Evolutionary conservation across 1,140 invertebrate species (phyloP), one percentile per base, ranked within the genome.

Genomic region (Charaxes varanes): DNA sequence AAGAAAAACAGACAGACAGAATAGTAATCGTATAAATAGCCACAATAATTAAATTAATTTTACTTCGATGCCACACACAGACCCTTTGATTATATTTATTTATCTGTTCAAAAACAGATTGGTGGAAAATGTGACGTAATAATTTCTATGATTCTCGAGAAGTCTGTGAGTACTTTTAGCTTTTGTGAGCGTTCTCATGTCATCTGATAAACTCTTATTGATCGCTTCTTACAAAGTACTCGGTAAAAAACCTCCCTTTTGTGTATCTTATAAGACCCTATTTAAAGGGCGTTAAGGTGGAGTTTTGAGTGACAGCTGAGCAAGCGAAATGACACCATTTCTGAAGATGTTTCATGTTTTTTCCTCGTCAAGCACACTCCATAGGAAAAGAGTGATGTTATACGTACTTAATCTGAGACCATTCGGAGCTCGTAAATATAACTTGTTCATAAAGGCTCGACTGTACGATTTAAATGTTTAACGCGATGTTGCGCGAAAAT

Each of bases 361-460:
- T 66, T 61, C 46, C 23, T 50, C 48, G 41, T 53, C 38, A 54
- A 58, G 52, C 43, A 46, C 31, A 34, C 23, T 44, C 40, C 50
- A 48, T 52, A 41, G 51, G 52, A 51, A 52, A 51, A 53, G 47
- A 46, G 33, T 49, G 48, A 54, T 61, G 55, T 59, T 63, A 53
- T 61, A 60, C 52, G 55, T 60, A 60, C 55, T 67, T 69, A 72
- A 67, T 69, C 58, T 61, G 38, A 51, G 40, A 42, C 36, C 34
- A 43, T 49, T 51, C 46, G 40, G 34, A 34, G 34, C 41, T 37
- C 48, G 51, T 62, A 63, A 69, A 64, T 60, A 62, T 64, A n/a
- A n/a, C n/a, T n/a, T n/a, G n/a, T n/a, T n/a, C n/a, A n/a, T n/a
- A n/a, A n/a, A n/a, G n/a, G n/a, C n/a, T n/a, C n/a, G n/a, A n/a